phyloP scores from a whole-genome alignment of 2,113 vertebrate species.

The Gadus chalcogrammus region DNA sequence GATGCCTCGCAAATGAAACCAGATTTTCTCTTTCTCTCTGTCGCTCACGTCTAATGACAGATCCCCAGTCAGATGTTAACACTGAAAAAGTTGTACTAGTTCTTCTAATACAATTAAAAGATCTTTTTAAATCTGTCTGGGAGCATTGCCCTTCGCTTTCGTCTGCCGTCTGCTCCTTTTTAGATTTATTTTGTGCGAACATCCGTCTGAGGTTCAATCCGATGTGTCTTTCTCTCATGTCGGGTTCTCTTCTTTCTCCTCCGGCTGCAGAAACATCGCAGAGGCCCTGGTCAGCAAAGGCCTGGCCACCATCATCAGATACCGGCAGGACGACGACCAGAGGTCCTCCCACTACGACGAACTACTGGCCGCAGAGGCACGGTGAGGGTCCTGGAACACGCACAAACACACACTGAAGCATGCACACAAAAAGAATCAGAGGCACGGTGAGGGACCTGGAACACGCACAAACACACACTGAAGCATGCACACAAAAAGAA shows the following conservation, averaged over 20 bases:
- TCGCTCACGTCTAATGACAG: too few species aligned
- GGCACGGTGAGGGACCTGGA: constrained; percentile 78
- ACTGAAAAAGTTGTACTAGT: too few species aligned
- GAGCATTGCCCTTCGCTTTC: too few species aligned
- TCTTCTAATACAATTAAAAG: too few species aligned
- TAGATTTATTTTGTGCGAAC: neutral
- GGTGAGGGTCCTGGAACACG: constrained; percentile 70
- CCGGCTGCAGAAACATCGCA: constrained; percentile 85
- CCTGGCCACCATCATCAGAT: constrained; percentile 90
- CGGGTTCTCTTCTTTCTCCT: neutral
- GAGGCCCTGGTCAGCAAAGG: constrained; percentile 97
- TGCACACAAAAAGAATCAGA: constrained; percentile 66
- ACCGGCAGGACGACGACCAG: constrained; percentile 95
- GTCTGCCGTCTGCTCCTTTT: too few species aligned
- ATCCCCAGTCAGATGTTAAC: too few species aligned
- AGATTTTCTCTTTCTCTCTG: too few species aligned
- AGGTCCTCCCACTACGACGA: constrained; percentile 95
- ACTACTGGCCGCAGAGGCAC: constrained; percentile 89
- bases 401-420: neutral
- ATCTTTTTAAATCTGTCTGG: too few species aligned
- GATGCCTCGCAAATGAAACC: too few species aligned
- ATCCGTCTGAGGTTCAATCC: neutral
- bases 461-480: neutral
- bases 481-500: neutral
- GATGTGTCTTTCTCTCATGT: constrained; percentile 2